These are phyloP conservation scores for Aspidoscelis tigris DNA, from an alignment of 2,113 vertebrate species.

Conservation along the genomic window DNA sequence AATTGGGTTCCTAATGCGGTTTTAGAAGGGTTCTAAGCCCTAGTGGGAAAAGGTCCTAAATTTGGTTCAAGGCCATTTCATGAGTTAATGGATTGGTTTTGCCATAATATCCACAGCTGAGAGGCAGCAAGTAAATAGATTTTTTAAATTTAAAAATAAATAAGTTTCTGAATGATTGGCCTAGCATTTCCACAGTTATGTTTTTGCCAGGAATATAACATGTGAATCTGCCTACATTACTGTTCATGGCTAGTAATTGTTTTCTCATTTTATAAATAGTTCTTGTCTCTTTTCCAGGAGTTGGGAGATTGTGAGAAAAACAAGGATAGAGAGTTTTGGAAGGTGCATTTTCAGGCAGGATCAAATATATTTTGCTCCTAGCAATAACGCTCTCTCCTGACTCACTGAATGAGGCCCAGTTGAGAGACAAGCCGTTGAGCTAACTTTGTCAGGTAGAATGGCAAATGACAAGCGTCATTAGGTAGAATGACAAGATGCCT, in stretches of 20 bases:
- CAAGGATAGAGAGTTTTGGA: not conserved
- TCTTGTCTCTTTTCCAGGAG: not conserved
- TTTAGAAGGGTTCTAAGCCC: too few species aligned
- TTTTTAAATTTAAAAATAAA: not conserved
- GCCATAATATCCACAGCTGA: not conserved
- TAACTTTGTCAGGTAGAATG: slow-evolving; percentile 2
- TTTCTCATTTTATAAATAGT: not conserved
- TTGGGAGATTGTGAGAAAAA: not conserved
- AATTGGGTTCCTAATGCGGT: too few species aligned
- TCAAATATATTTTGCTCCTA: not conserved
- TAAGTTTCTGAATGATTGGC: not conserved
- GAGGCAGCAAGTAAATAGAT: not conserved
- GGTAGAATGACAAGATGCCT: not conserved
- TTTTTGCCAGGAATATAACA: not conserved
- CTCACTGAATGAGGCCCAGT: not conserved
- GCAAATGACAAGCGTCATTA: slow-evolving; percentile 5
- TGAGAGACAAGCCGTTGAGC: slow-evolving; percentile 1
- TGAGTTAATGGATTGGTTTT: not conserved
- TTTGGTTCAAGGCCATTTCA: not conserved
- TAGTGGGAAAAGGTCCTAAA: not conserved
- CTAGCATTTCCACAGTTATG: not conserved
- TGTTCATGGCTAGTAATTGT: not conserved
- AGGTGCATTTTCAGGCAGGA: not conserved
- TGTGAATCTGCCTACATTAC: not conserved
- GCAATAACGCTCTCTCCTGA: not conserved